phyloP scores from a whole-genome alignment of 1,140 invertebrate genomes.

The Gryon sp. region DNA sequence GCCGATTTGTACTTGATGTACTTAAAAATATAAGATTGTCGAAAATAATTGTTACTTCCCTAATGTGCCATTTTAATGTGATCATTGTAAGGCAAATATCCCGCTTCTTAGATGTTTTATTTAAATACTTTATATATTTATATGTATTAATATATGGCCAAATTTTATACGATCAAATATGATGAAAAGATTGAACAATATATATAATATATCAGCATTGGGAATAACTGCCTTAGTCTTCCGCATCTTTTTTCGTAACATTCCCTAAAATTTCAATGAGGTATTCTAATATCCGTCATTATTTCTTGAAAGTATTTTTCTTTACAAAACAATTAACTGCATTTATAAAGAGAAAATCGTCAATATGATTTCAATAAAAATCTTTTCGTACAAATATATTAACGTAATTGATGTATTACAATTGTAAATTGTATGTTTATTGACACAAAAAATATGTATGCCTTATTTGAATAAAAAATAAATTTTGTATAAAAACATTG shows the following conservation, averaged over 20 bases:
- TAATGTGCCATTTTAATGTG: conserved; percentile 24
- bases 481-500: conserved; percentile 58
- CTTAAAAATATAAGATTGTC: conserved; percentile 27
- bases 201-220: no score
- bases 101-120: conserved; percentile 14
- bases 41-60: conserved; percentile 17
- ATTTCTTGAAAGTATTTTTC: no score
- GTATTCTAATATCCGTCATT: conserved; percentile 18
- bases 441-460: conserved; percentile 48
- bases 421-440: conserved; percentile 35
- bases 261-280: conserved; percentile 43
- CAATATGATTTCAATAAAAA: no score
- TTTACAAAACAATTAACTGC: no score
- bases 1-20: conserved; percentile 41
- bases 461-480: conserved; percentile 55
- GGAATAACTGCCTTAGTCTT: conserved; percentile 27
- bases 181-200: no score
- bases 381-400: neutral
- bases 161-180: no score
- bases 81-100: conserved; percentile 23
- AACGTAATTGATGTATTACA: conserved; percentile 27
- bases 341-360: neutral
- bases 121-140: conserved; percentile 25
- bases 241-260: conserved; percentile 34
- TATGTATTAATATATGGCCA: no score